Conservation (phyloP, 2,113 vertebrate species). For the Crotalus helleri region DNA sequence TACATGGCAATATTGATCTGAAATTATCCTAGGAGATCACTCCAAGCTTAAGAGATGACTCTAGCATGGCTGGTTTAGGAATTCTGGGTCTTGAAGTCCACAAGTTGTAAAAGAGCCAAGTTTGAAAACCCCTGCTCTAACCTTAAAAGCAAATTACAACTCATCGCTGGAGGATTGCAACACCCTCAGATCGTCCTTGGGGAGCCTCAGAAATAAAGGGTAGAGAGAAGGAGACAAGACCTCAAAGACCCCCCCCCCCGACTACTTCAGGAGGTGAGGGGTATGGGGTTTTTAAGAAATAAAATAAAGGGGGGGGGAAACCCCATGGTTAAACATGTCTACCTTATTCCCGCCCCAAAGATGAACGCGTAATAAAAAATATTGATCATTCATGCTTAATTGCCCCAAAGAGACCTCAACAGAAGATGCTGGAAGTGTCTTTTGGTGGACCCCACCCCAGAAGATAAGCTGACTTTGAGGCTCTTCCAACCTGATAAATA, state of each 20-base stretch:
- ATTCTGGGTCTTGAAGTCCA: too few relatives aligned
- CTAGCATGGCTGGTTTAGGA: background rate
- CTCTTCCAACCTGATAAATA: background rate
- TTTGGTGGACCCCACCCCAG: background rate
- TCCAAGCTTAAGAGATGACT: background rate
- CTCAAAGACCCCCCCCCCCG: accelerated
- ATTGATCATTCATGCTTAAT: background rate
- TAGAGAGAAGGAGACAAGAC: too few relatives aligned
- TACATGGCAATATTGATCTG: background rate
- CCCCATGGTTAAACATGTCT: too few relatives aligned
- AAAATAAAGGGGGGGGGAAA: background rate
- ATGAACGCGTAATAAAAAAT: background rate
- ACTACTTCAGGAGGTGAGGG: background rate
- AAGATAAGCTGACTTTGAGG: background rate
- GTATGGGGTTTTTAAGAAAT: background rate
- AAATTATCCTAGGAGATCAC: too few relatives aligned
- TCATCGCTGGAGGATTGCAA: background rate
- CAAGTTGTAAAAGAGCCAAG: too few relatives aligned
- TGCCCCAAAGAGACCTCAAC: background rate
- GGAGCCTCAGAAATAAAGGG: too few relatives aligned
- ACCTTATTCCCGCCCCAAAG: background rate
- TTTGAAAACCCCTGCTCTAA: too few relatives aligned
- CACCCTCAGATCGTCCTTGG: background rate
- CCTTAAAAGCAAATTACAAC: background rate
- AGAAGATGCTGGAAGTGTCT: background rate